Conservation (phyloP, 2,113 vertebrate genomes). For the Enhydra lutris region DNA sequence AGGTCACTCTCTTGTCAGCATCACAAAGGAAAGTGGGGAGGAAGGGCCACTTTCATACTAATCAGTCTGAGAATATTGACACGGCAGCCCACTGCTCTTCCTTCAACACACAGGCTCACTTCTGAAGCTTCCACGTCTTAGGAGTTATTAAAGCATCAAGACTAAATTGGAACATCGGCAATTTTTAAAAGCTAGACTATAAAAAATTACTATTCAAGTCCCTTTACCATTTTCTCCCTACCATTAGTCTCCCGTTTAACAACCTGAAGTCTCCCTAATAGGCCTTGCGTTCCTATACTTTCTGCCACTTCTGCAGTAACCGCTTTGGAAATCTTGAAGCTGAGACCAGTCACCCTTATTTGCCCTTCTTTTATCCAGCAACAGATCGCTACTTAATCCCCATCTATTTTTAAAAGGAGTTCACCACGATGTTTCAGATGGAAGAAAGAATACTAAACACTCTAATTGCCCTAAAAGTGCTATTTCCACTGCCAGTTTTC, state of each 20-base stretch:
- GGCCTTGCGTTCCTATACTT: not conserved
- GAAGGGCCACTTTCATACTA: constrained; percentile 49
- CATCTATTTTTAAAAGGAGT: constrained; percentile 60
- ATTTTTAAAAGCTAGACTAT: constrained; percentile 10
- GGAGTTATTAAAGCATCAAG: not conserved
- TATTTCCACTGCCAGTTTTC: not conserved
- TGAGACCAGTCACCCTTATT: not conserved
- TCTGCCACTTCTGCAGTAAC: not conserved
- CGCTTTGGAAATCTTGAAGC: constrained; percentile 11
- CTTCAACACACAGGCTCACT: not conserved
- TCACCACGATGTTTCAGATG: not conserved
- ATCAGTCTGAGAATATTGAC: constrained; percentile 50
- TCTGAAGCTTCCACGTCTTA: not conserved
- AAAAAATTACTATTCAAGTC: constrained; percentile 42
- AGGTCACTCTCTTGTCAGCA: constrained; percentile 54
- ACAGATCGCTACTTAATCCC: not conserved
- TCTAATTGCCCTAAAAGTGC: not conserved
- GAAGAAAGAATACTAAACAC: constrained; percentile 53
- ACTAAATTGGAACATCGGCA: not conserved
- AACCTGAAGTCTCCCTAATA: constrained; percentile 1
- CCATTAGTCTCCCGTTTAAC: not conserved
- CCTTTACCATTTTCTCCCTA: constrained; percentile 25
- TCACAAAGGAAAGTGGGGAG: constrained; percentile 29
- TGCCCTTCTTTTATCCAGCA: constrained; percentile 20
- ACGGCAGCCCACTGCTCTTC: constrained; percentile 3